Evolutionary conservation across 2,113 vertebrate genomes (phyloP).

Genomic region (Ciconia stormi): DNA sequence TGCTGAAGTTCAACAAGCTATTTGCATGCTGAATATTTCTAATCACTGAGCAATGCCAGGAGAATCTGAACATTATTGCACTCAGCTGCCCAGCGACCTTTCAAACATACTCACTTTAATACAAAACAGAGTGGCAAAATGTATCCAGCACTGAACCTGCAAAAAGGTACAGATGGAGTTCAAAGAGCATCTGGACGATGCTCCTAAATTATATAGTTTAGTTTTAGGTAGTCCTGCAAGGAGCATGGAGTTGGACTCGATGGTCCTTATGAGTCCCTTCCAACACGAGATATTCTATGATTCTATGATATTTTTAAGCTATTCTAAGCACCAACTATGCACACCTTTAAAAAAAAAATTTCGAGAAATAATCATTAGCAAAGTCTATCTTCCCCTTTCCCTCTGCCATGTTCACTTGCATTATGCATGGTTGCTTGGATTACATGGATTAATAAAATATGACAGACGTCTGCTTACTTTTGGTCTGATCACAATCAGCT

Average conservation of each 20-base stretch:
- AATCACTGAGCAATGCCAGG: slow-evolving; percentile 4
- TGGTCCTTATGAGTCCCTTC: too few species aligned
- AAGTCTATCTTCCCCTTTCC: neutral
- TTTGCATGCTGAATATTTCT: slow-evolving; percentile 38
- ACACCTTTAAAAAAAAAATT: neutral
- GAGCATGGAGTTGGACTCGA: too few species aligned
- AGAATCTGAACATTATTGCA: neutral
- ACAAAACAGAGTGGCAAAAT: neutral
- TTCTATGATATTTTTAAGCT: neutral
- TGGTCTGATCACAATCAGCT: neutral
- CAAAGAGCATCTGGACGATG: too few species aligned
- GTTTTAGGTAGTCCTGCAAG: too few species aligned
- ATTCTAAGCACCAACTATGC: neutral
- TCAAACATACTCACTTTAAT: neutral
- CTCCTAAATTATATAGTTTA: too few species aligned
- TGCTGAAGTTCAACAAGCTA: slow-evolving; percentile 43
- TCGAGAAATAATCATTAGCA: neutral
- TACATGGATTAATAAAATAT: neutral
- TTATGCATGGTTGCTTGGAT: neutral
- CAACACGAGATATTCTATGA: too few species aligned
- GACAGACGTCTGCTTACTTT: neutral
- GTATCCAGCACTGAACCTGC: neutral
- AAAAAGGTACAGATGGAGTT: neutral
- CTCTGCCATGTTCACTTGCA: neutral
- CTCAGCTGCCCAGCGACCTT: slow-evolving; percentile 6